Base-by-base conservation (phyloP, 2,797 vertebrate genomes). In the Babyrousa celebensis region DNA sequence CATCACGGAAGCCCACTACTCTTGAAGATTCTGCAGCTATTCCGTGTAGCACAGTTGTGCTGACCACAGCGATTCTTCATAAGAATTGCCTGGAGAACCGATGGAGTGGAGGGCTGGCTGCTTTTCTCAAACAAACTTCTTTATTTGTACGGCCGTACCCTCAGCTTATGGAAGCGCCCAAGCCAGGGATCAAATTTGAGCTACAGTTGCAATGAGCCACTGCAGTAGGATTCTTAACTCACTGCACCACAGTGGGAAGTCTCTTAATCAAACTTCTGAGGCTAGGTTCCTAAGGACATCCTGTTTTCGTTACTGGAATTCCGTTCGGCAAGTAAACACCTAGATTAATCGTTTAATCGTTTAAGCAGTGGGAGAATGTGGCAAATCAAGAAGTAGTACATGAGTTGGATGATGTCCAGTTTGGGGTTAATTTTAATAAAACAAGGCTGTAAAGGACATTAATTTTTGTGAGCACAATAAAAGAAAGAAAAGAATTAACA, bases 351-450 rank as follows among this genome's bases (percentile, higher is more conserved):
- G 12, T 75, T 91, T 80, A 85, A 96, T 95, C 23, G 6, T 72
- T 84, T 71, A 79, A 95, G 56, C 77, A 87, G 75, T 68, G 21
- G 71, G 68, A 43, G 65, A 95, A 84, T 89, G 78, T 54, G 60
- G 77, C 23, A 93, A 95, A 60, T 67, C 48, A 82, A 62, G 20
- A 88, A 63, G 32, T 80, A 97, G 77, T 67, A 93, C 91, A 93
- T 65, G 23, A 85, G 63, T 65, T 90, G 32, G 68, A 68, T 93
- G 82, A 70, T 84, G 74, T 91, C 95, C 77, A 68, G 43, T 70
- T 94, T 97, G 32, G 9, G 60, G 43, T 70, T 89, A 88, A 96
- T 93, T 94, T 96, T 94, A 91, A 97, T 89, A 77, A 96, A 96
- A 71, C 3, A 32, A 1, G 40, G n/a, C 68, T 86, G 93, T 88